Conservation (phyloP, 2,797 vertebrate genomes). For the Cephalopachus bancanus region DNA sequence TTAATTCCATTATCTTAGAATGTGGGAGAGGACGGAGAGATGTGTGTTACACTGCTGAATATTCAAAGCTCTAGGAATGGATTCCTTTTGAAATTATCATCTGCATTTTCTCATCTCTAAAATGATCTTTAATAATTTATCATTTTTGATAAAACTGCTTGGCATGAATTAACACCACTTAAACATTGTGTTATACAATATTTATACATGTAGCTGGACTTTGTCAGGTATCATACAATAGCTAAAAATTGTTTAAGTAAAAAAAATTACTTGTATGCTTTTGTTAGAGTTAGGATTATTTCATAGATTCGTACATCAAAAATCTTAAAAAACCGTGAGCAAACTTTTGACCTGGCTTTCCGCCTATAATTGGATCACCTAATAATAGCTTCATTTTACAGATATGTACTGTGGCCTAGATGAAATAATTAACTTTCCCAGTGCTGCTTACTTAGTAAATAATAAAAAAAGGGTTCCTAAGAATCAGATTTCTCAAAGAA, state of each 20-base stretch:
- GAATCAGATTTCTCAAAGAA: neutral
- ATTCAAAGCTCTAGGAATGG: neutral
- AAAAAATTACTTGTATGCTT: neutral
- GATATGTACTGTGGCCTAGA: neutral
- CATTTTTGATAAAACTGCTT: neutral
- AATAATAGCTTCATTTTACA: constrained; percentile 43
- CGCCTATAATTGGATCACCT: neutral
- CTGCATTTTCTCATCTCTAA: neutral
- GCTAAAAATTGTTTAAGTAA: neutral
- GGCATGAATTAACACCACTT: neutral
- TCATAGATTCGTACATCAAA: neutral
- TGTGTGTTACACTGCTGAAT: neutral
- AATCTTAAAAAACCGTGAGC: neutral
- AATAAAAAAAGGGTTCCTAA: neutral
- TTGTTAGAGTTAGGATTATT: neutral
- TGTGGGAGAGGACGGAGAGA: neutral
- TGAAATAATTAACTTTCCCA: constrained; percentile 20
- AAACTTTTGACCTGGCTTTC: constrained; percentile 35
- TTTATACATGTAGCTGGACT: neutral
- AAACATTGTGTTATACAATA: neutral
- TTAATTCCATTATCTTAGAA: neutral
- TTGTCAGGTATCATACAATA: neutral
- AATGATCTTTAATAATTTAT: neutral
- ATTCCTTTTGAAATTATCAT: neutral
- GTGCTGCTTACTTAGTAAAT: neutral